phyloP scores from a whole-genome alignment of 2,888 invertebrate genomes.

The Aethes cnicana region DNA sequence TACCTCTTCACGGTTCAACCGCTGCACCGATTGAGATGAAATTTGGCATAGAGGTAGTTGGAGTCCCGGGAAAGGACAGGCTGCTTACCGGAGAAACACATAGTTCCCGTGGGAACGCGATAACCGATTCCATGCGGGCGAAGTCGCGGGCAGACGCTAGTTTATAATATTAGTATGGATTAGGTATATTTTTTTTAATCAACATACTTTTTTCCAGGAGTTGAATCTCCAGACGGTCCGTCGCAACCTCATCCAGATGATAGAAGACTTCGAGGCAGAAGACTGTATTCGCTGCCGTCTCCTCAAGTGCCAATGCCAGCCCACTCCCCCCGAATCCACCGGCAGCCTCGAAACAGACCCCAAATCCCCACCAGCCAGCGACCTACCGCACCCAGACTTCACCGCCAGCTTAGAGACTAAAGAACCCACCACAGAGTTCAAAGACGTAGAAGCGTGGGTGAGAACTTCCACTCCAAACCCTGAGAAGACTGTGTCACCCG shows the following conservation, averaged over 20 bases:
- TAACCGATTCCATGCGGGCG: too few relatives aligned
- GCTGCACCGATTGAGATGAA: too few relatives aligned
- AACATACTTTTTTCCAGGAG: conserved; percentile 15
- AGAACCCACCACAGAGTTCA: not conserved
- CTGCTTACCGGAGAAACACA: too few relatives aligned
- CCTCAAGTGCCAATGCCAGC: conserved; percentile 7
- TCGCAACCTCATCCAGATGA: not conserved
- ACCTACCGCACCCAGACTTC: conserved; percentile 2
- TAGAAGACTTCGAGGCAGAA: conserved; percentile 10
- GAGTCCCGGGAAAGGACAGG: too few relatives aligned
- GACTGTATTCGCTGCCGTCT: conserved; percentile 10
- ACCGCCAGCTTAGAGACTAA: not conserved
- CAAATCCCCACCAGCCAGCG: not conserved
- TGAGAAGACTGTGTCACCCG: conserved; percentile 22
- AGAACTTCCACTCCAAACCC: conserved; percentile 5
- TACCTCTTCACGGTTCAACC: too few relatives aligned
- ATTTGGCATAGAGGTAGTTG: too few relatives aligned
- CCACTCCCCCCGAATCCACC: not conserved
- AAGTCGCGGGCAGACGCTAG: too few relatives aligned
- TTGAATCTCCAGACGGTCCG: not conserved
- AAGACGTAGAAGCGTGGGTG: conserved; percentile 7
- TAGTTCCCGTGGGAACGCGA: too few relatives aligned
- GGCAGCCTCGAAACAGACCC: too few relatives aligned
- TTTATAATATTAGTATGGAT: too few relatives aligned
- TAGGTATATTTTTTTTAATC: too few relatives aligned